Percentiles rank a stretch among this genome's conserved stretches.
Evolutionary conservation across 1,140 invertebrate species (phyloP).

Genomic region (Araneus ventricosus): DNA sequence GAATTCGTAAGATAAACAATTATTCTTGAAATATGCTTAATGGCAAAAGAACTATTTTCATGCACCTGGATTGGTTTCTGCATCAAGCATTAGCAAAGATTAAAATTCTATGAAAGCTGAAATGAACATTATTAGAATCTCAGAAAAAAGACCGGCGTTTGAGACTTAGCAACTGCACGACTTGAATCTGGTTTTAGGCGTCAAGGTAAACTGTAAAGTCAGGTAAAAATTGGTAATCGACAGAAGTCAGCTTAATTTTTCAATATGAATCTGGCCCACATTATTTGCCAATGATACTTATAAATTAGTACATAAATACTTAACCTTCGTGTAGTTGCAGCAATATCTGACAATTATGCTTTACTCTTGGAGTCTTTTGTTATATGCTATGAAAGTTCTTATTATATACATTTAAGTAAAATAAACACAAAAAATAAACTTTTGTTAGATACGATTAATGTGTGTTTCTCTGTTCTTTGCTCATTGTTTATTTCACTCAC

Average conservation of each 20-base stretch:
- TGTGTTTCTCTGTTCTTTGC: background rate
- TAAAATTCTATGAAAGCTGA: background rate
- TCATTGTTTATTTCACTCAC: background rate
- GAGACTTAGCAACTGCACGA: background rate
- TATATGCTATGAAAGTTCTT: slow-evolving; percentile 8
- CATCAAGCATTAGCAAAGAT: too few species aligned
- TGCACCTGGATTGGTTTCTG: too few species aligned
- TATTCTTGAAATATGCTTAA: too few species aligned
- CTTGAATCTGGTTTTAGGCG: background rate
- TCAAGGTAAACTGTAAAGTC: background rate
- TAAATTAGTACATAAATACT: slow-evolving; percentile 20
- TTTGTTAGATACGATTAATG: slow-evolving; percentile 16
- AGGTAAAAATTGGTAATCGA: background rate
- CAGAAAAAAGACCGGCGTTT: background rate
- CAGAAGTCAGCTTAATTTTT: background rate
- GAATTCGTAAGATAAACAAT: too few species aligned
- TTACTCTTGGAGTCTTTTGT: slow-evolving; percentile 17
- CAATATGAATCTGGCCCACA: slow-evolving; percentile 18
- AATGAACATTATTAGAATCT: background rate
- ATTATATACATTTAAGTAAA: background rate
- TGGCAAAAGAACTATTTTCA: too few species aligned
- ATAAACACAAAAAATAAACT: slow-evolving; percentile 26
- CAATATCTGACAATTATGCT: background rate
- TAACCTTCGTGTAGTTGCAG: slow-evolving; percentile 4
- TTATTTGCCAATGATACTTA: slow-evolving; percentile 17